phyloP scores from a whole-genome alignment of 2,797 vertebrate species.

The Pteronotus mesoamericanus region DNA sequence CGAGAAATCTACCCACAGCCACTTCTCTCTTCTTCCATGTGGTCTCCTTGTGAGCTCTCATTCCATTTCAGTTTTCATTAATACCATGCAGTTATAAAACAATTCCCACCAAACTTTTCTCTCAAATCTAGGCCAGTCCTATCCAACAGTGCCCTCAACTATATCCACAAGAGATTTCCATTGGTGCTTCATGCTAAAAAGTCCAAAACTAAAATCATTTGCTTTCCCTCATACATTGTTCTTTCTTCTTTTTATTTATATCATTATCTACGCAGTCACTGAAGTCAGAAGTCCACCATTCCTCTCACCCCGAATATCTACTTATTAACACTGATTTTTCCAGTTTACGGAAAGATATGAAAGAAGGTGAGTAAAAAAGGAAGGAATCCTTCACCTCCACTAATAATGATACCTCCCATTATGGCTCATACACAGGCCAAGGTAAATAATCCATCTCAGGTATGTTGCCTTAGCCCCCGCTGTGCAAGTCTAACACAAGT shows the following conservation, averaged over 20 bases:
- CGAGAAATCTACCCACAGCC: background rate
- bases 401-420: background rate
- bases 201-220: background rate
- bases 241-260: background rate
- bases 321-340: conserved; percentile 12
- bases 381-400: background rate
- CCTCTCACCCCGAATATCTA: background rate
- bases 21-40: background rate
- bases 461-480: background rate
- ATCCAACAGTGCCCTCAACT: background rate
- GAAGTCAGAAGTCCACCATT: background rate
- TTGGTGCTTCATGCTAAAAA: background rate
- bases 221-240: background rate
- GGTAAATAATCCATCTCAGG: background rate
- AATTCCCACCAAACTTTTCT: background rate
- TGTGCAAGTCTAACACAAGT: background rate
- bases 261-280: background rate
- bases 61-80: background rate
- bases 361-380: background rate
- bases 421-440: background rate
- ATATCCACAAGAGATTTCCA: background rate
- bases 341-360: background rate
- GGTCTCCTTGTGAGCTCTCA: background rate
- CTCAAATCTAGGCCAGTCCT: background rate
- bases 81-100: background rate